Base-by-base conservation (phyloP, 2,888 invertebrate genomes). In the Drosophila austrosaltans region DNA sequence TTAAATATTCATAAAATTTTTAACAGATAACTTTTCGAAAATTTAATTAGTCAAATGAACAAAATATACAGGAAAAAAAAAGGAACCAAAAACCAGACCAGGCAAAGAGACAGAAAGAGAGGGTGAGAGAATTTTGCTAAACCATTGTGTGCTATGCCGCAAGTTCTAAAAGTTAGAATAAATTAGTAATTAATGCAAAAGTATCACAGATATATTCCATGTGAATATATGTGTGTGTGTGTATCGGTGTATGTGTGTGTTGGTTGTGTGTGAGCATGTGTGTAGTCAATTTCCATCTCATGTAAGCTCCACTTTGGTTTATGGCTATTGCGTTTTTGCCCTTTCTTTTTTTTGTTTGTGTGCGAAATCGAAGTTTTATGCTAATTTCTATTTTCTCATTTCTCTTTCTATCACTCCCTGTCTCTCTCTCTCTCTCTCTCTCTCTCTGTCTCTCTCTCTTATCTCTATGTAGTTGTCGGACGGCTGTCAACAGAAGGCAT, bases 11-110 rank as follows among this genome's bases (percentile, higher is more conserved):
- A 86, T 85, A 80, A 86, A 89, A 82, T 85, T 77, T 76, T 63
- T 63, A 58, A 69, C 76, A 81, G 75, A 76, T 72, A 87, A 83
- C 72, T 79, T 86, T 72, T 53, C 28, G 40, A 53, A 87, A 87
- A 86, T 86, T 73, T 80, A 86, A 86, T 86, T 86, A 86, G 83
- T 87, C 86, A 86, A 86, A 89, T 89, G 85, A 82, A 89, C 78
- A 77, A 59, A 76, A 85, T 48, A 48, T 22, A 48, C 48, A 10
- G 22, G 22, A 48, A 48, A 20, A 20, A 48, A 48, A 48, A 1
- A 4, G 8, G 5, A 36, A 36, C 36, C 22, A 48, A 78, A 77
- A 77, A 80, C 70, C 75, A 62, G 61, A 59, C 74, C 59, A 72
- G 69, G 58, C 54, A 56, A 32, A 39, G 42, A 39, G 62, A 44